phyloP scores from a whole-genome alignment of 2,113 vertebrate genomes.

The Lophura nycthemera region DNA sequence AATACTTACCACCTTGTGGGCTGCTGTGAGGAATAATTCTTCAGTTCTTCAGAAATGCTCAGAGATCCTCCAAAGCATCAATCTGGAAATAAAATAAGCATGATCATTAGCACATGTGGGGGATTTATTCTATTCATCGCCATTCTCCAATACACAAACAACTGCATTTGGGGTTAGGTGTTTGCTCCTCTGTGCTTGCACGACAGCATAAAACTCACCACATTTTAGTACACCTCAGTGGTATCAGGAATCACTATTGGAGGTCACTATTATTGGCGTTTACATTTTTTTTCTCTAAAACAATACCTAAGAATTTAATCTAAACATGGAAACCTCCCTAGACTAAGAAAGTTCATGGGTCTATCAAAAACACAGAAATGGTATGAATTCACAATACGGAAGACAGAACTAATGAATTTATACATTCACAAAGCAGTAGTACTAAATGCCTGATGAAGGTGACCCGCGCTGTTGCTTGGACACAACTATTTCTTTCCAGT shows the following conservation, averaged over 20 bases:
- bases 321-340: background rate
- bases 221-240: background rate
- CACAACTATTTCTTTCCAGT: background rate
- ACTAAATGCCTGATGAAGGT: background rate
- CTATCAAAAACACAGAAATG: background rate
- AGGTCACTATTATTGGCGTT: background rate
- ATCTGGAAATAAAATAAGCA: constrained; percentile 5
- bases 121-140: background rate
- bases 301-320: background rate
- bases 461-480: background rate
- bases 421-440: background rate
- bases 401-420: background rate
- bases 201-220: background rate
- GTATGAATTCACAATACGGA: background rate
- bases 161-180: background rate
- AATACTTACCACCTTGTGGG: background rate
- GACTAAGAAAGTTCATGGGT: background rate
- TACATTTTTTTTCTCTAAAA: constrained; percentile 12
- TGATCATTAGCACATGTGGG: background rate
- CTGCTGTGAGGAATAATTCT: background rate
- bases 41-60: background rate
- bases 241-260: background rate
- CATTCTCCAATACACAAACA: background rate
- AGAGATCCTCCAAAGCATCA: background rate
- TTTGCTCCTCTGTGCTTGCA: background rate